Percentiles rank a stretch among this genome's conserved stretches.
phyloP scores from a whole-genome alignment of 2,888 invertebrate species.

The Tillus elongatus region DNA sequence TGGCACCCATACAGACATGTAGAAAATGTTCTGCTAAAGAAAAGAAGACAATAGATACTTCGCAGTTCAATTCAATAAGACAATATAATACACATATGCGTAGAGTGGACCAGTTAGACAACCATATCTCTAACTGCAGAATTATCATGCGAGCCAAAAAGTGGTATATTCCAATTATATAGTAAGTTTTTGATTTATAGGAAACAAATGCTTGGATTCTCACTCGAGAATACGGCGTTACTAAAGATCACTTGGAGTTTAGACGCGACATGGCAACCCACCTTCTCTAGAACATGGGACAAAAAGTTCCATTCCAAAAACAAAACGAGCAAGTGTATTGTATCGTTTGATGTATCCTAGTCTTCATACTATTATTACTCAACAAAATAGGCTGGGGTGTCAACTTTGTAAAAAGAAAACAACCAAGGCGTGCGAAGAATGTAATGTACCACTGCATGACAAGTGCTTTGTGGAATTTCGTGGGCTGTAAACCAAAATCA shows the following conservation, averaged over 20 bases:
- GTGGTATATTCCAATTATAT: constrained; percentile 1
- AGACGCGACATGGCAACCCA: not conserved
- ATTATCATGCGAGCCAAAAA: not conserved
- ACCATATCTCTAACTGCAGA: not conserved
- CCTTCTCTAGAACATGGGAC: not conserved
- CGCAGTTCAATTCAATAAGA: constrained; percentile 4
- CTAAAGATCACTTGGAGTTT: not conserved
- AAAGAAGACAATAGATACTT: constrained; percentile 8
- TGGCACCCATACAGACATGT: constrained; percentile 7
- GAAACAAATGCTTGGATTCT: not conserved
- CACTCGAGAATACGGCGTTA: not conserved
- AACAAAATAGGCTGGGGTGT: constrained; percentile 3
- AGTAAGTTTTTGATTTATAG: not conserved
- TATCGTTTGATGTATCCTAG: no score
- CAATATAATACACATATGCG: constrained; percentile 4
- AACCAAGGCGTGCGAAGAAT: not conserved
- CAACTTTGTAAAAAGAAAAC: not conserved
- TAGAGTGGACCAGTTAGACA: not conserved
- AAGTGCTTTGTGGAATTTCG: constrained; percentile 1
- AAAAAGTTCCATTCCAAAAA: not conserved
- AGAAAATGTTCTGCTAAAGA: constrained; percentile 10
- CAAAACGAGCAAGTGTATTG: constrained; percentile 1
- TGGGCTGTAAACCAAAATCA: no score
- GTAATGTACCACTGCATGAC: constrained; percentile 4
- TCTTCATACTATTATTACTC: not conserved